Percentiles rank a stretch among this genome's conserved stretches.
Conservation (phyloP, 1,140 invertebrate species). For the Pseudomyrmex dendroicus region DNA sequence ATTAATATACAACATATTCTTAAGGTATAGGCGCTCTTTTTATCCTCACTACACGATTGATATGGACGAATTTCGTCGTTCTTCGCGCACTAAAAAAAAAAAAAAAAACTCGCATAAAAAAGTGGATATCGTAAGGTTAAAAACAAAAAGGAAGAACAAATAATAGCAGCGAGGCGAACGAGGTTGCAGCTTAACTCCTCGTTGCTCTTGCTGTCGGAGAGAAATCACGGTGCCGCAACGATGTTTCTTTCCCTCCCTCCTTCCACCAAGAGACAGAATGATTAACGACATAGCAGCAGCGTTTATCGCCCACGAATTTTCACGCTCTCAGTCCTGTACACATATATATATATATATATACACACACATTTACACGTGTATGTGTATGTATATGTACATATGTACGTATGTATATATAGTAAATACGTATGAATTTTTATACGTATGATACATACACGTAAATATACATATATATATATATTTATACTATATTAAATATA, state of each 20-base stretch:
- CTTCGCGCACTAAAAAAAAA: neutral
- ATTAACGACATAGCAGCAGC: conserved; percentile 72
- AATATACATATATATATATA: neutral
- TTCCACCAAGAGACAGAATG: conserved; percentile 69
- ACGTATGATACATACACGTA: conserved; percentile 45
- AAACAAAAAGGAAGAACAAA: conserved; percentile 10
- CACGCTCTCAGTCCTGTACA: conserved; percentile 68
- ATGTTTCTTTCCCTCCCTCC: conserved; percentile 72
- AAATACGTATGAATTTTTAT: conserved; percentile 17
- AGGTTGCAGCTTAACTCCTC: conserved; percentile 63
- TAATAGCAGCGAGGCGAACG: conserved; percentile 49
- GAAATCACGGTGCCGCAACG: conserved; percentile 70
- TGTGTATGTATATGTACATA: neutral
- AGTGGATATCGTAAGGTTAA: conserved; percentile 32
- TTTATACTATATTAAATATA: neutral
- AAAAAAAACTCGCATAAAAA: conserved; percentile 20
- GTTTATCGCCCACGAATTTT: conserved; percentile 73
- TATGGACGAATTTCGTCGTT: conserved; percentile 2
- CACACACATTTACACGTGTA: conserved; percentile 48
- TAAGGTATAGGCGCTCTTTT: conserved; percentile 46
- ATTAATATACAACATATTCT: conserved; percentile 40
- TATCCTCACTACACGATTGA: conserved; percentile 23
- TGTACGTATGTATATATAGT: neutral
- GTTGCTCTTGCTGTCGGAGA: conserved; percentile 62
- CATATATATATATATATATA: conserved; percentile 63